Percentiles rank a stretch among this genome's conserved stretches.
phyloP scores from a whole-genome alignment of 2,113 vertebrate genomes.

The Galemys pyrenaicus region DNA sequence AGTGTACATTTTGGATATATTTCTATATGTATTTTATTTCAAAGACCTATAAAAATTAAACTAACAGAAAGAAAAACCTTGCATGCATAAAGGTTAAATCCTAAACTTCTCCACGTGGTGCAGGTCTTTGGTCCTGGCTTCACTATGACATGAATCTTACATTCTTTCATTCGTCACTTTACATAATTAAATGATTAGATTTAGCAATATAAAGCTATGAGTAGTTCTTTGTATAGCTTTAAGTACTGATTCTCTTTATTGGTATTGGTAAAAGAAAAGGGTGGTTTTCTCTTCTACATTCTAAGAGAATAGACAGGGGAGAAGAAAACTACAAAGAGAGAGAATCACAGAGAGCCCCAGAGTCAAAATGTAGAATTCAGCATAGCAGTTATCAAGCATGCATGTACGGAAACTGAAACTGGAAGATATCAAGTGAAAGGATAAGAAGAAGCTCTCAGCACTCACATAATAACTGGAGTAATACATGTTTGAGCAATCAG shows the following conservation, averaged over 20 bases:
- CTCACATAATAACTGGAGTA: neutral
- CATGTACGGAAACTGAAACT: neutral
- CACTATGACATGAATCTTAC: neutral
- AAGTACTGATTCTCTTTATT: neutral
- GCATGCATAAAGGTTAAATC: neutral
- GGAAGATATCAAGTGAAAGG: neutral
- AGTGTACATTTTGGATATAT: neutral
- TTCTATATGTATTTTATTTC: neutral
- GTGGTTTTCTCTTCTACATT: neutral
- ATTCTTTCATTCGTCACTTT: neutral
- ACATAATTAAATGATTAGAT: neutral
- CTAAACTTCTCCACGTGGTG: neutral
- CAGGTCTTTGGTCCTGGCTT: neutral
- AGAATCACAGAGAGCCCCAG: neutral
- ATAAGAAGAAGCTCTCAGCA: neutral
- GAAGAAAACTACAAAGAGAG: neutral
- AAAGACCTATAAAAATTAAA: neutral
- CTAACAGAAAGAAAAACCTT: neutral
- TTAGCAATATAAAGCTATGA: neutral
- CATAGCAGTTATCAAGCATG: neutral
- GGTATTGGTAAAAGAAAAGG: fast-evolving
- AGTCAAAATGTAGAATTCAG: neutral
- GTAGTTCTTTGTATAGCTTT: neutral
- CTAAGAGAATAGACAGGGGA: neutral
- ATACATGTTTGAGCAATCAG: neutral